These are phyloP conservation scores for Rhopilema esculentum DNA, from an alignment of 30 jellyfish, hydroid and myxozoan genomes.

Conservation along the genomic window DNA sequence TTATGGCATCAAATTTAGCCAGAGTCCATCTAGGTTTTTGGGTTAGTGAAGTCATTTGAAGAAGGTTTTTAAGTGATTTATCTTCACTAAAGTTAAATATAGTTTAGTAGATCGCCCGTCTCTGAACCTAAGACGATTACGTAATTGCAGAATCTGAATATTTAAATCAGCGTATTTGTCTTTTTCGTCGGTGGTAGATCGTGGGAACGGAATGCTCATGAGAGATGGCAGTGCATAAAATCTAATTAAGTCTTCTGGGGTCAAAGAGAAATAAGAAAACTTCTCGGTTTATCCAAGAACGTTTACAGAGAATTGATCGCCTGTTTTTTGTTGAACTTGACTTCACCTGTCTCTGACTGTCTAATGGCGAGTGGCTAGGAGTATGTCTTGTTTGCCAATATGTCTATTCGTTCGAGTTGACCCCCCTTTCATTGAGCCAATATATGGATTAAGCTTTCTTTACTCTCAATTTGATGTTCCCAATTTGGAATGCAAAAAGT, in stretches of 20 bases:
- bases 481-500: conserved; percentile 47
- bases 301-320: background rate
- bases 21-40: no score
- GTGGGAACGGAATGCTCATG: background rate
- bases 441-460: conserved; percentile 26
- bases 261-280: no score
- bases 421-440: conserved; percentile 46
- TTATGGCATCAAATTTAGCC: no score
- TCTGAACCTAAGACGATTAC: no score
- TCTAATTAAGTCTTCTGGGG: no score
- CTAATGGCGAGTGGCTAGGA: background rate
- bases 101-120: no score
- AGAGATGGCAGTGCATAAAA: background rate
- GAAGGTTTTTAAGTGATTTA: no score
- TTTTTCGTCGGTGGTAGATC: background rate
- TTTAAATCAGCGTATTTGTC: background rate
- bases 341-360: conserved; percentile 29
- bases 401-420: conserved; percentile 3
- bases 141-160: background rate
- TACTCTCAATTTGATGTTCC: conserved; percentile 61
- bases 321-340: conserved; percentile 1
- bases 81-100: no score
- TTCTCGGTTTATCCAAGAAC: background rate
- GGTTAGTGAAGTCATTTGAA: no score
- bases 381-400: conserved; percentile 2